Conservation (phyloP, 2,797 vertebrate genomes). For the Acanthiza pusilla region DNA sequence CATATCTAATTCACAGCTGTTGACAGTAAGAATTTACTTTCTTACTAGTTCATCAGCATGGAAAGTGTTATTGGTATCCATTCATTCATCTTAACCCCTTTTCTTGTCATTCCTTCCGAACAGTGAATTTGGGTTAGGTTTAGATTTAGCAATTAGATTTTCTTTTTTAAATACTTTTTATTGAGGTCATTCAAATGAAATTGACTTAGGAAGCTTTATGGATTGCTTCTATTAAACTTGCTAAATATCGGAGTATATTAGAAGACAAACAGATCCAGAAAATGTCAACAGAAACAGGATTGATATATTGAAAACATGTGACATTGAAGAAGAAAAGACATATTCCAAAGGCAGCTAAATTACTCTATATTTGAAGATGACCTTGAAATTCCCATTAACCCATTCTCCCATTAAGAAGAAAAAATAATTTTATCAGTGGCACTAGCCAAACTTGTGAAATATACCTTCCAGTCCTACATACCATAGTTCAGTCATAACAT, state of each 20-base stretch:
- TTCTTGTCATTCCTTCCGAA: neutral
- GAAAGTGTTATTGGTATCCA: neutral
- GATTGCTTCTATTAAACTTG: neutral
- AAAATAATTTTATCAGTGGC: neutral
- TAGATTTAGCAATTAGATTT: neutral
- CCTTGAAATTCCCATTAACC: slow-evolving; percentile 12
- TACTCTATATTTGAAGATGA: neutral
- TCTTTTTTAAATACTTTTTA: neutral
- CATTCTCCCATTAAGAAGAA: neutral
- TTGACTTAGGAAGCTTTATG: neutral
- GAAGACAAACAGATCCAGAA: neutral
- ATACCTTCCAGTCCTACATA: neutral
- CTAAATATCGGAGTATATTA: neutral
- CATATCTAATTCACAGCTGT: neutral
- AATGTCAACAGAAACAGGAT: neutral
- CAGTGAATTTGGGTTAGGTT: neutral
- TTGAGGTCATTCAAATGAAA: neutral
- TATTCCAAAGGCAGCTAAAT: neutral
- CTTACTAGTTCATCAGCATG: neutral
- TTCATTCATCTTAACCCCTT: neutral
- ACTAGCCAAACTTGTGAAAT: neutral
- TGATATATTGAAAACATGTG: neutral
- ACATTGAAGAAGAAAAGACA: neutral
- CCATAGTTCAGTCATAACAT: neutral
- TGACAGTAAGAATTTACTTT: neutral